phyloP scores from a whole-genome alignment of 2,888 invertebrate species.

The Oxyscelio sp. region DNA sequence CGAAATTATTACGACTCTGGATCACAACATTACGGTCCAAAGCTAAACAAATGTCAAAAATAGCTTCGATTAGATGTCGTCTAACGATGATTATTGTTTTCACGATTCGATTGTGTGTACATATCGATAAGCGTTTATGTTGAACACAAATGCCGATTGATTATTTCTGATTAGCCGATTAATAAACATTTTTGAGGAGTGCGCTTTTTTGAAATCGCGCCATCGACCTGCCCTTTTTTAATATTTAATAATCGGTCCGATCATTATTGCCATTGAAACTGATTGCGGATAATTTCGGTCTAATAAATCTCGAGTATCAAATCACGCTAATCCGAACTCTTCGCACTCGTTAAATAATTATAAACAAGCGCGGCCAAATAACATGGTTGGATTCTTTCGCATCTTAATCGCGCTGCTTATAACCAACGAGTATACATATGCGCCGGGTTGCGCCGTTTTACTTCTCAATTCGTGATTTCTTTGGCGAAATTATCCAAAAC shows the following conservation, averaged over 20 bases:
- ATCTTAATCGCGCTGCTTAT: constrained; percentile 66
- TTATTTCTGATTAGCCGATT: constrained; percentile 27
- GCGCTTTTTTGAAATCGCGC: too few species aligned
- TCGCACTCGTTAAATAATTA: constrained; percentile 70
- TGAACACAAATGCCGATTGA: not conserved
- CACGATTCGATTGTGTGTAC: constrained; percentile 20
- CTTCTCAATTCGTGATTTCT: constrained; percentile 76
- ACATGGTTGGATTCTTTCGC: constrained; percentile 60
- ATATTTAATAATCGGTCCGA: constrained; percentile 40
- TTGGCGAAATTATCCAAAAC: constrained; percentile 77
- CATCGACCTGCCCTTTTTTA: constrained; percentile 25
- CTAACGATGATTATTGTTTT: constrained; percentile 48
- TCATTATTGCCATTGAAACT: constrained; percentile 33
- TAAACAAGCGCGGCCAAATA: constrained; percentile 65
- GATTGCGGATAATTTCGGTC: constrained; percentile 55
- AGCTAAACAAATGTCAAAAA: constrained; percentile 28
- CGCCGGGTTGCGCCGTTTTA: constrained; percentile 69
- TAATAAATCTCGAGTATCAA: constrained; percentile 64
- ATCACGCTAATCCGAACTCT: constrained; percentile 65
- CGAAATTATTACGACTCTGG: constrained; percentile 11
- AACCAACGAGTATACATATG: constrained; percentile 45
- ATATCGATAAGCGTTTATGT: constrained; percentile 7
- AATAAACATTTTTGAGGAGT: not conserved
- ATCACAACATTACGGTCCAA: constrained; percentile 18
- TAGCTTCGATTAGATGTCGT: constrained; percentile 24